Conservation (phyloP, 2,888 invertebrate species). For the Scaeva pyrastri region DNA sequence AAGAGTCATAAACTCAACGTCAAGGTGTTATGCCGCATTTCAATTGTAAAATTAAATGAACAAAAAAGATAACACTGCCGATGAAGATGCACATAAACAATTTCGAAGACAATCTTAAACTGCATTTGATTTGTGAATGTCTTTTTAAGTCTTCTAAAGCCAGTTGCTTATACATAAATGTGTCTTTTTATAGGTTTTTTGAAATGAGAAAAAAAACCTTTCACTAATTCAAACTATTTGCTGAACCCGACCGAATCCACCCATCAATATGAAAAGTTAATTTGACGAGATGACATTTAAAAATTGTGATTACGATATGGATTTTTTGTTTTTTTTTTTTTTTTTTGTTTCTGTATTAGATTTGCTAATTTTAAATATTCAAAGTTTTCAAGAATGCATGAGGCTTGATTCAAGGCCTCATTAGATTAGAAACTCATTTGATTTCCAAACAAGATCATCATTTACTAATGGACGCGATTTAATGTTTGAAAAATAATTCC, state of each 20-base stretch:
- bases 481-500: too few relatives aligned
- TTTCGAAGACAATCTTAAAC: constrained; percentile 3
- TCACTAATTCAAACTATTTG: constrained; percentile 52
- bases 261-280: constrained; percentile 19
- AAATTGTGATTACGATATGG: constrained; percentile 40
- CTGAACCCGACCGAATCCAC: constrained; percentile 45
- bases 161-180: neutral
- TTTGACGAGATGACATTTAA: constrained; percentile 55
- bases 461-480: too few relatives aligned
- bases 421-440: neutral
- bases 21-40: constrained; percentile 18
- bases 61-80: neutral
- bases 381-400: neutral
- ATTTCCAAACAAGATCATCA: neutral
- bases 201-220: constrained; percentile 37
- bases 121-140: constrained; percentile 31
- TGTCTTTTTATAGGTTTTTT: constrained; percentile 20
- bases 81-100: neutral
- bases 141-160: neutral
- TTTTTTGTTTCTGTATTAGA: neutral
- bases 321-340: constrained; percentile 9
- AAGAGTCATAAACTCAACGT: constrained; percentile 8
- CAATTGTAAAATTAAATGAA: neutral
- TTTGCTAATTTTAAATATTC: constrained; percentile 12
- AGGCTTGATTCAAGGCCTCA: neutral